These are phyloP conservation scores for Aleiodes leptofemur DNA, from an alignment of 2,888 invertebrate species.

Conservation along the genomic window DNA sequence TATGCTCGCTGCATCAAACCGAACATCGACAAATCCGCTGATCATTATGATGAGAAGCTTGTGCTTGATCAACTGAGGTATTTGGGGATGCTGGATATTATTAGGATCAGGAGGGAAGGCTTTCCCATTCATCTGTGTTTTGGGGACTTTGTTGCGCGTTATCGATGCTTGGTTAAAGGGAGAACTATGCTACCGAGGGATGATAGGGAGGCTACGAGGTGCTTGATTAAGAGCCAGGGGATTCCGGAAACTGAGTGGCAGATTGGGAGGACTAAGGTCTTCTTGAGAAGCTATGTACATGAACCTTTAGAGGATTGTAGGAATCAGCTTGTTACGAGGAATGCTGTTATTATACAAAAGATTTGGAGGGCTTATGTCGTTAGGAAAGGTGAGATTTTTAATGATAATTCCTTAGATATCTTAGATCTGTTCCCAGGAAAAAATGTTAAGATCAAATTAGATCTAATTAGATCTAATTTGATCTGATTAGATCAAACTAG, in stretches of 20 bases:
- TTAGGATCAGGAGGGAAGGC: conserved; percentile 92
- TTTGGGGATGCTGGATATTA: conserved; percentile 95
- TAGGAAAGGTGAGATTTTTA: conserved; percentile 76
- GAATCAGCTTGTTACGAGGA: conserved; percentile 82
- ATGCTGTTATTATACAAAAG: conserved; percentile 86
- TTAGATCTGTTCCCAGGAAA: background rate
- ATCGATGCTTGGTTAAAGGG: conserved; percentile 81
- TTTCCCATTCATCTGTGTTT: conserved; percentile 91
- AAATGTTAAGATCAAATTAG: too few species aligned
- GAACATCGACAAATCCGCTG: conserved; percentile 88
- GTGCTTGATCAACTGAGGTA: conserved; percentile 93
- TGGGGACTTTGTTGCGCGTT: conserved; percentile 85
- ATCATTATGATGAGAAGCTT: conserved; percentile 86
- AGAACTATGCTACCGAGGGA: conserved; percentile 67
- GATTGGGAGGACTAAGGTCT: conserved; percentile 90
- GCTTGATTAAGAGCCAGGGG: conserved; percentile 80
- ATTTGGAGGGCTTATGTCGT: conserved; percentile 82
- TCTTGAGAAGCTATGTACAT: conserved; percentile 87
- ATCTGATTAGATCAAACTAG: too few species aligned
- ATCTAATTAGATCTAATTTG: too few species aligned
- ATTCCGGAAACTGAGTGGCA: conserved; percentile 90
- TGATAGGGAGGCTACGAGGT: conserved; percentile 74
- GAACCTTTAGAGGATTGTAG: conserved; percentile 90
- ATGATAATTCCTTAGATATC: background rate
- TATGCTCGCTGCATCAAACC: conserved; percentile 96